phyloP scores from a whole-genome alignment of 1,140 invertebrate genomes.

The Philopotamus ludificatus region DNA sequence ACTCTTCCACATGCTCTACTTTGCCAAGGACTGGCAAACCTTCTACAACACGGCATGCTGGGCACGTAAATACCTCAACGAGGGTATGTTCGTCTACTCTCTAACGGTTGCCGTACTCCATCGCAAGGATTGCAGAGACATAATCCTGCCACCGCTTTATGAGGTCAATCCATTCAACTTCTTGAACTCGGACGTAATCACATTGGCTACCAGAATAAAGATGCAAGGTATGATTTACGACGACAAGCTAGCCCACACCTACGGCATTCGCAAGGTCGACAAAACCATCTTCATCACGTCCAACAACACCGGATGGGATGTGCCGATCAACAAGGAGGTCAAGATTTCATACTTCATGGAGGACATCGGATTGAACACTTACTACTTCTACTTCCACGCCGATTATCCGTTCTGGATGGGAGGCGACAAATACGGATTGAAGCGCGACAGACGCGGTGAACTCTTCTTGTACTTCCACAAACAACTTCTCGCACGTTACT shows the following conservation, averaged over 20 bases:
- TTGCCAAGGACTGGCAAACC: slow-evolving; percentile 57
- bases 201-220: slow-evolving; percentile 56
- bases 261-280: slow-evolving; percentile 47
- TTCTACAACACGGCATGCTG: slow-evolving; percentile 57
- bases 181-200: slow-evolving; percentile 56
- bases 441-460: slow-evolving; percentile 61
- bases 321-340: slow-evolving; percentile 58
- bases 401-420: slow-evolving; percentile 67
- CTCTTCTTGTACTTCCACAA: slow-evolving; percentile 62
- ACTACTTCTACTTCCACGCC: slow-evolving; percentile 68
- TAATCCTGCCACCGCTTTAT: slow-evolving; percentile 56
- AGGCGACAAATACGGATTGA: slow-evolving; percentile 55
- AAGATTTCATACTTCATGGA: slow-evolving; percentile 71
- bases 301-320: slow-evolving; percentile 60
- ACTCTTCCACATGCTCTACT: slow-evolving; percentile 56
- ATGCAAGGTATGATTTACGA: slow-evolving; percentile 46
- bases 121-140: slow-evolving; percentile 53
- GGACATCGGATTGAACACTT: slow-evolving; percentile 69
- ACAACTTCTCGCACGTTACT: slow-evolving; percentile 66
- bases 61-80: slow-evolving; percentile 55
- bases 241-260: slow-evolving; percentile 34
- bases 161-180: slow-evolving; percentile 58
- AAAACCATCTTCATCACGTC: slow-evolving; percentile 48
- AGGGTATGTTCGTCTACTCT: slow-evolving; percentile 56
- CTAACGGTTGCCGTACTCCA: slow-evolving; percentile 54